phyloP scores from a whole-genome alignment of 1,140 invertebrate species.

The Drosophila trapezifrons region DNA sequence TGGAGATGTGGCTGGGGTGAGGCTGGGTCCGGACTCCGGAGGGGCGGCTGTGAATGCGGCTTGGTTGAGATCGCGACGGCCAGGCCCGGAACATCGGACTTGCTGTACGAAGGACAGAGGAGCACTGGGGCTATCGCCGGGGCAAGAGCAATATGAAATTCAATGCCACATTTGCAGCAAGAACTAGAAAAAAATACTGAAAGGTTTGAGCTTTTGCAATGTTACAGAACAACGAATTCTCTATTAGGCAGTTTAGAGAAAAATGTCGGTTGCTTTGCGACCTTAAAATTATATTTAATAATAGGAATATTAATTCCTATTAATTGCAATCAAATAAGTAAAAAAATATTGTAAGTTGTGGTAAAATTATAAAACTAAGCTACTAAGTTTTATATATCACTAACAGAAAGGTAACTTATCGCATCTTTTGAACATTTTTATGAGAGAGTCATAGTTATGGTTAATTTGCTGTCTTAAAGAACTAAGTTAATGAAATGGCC shows the following conservation, averaged over 20 bases:
- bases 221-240: conserved; percentile 15
- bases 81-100: conserved; percentile 7
- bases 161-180: conserved; percentile 80
- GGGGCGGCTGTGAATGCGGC: conserved; percentile 61
- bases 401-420: no score
- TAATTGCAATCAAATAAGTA: not conserved
- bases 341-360: not conserved
- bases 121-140: conserved; percentile 24
- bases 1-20: conserved; percentile 13
- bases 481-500: no score
- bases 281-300: not conserved
- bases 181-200: conserved; percentile 65
- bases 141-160: conserved; percentile 77
- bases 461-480: no score
- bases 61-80: conserved; percentile 22
- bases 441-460: no score
- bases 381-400: no score
- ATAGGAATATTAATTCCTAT: not conserved
- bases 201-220: conserved; percentile 9
- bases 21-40: conserved; percentile 17
- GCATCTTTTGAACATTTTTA: no score
- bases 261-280: not conserved
- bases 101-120: conserved; percentile 18
- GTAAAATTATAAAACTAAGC: no score
- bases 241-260: not conserved